Evolutionary conservation across 2,797 vertebrate genomes (phyloP).

Genomic region (Ctenopoma multispine): DNA sequence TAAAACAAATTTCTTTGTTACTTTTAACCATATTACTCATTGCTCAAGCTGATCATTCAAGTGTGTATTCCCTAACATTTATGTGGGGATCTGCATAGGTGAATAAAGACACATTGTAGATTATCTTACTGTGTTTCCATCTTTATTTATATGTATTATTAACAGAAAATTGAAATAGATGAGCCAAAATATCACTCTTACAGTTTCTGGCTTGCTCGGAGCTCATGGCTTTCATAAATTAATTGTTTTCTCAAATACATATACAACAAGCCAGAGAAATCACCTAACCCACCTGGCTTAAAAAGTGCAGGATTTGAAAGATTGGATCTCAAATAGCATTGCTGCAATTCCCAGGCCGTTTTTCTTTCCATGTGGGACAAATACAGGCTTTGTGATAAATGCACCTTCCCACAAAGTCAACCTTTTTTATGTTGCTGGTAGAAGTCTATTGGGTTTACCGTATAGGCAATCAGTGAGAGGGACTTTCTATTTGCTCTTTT

Average conservation of each 20-base stretch:
- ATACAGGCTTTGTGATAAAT: constrained; percentile 22
- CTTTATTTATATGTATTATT: constrained; percentile 23
- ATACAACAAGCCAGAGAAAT: neutral
- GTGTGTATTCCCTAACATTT: neutral
- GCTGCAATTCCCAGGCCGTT: constrained; percentile 4
- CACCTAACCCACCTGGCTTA: neutral
- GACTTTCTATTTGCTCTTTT: constrained; percentile 7
- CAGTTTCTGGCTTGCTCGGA: too few species aligned
- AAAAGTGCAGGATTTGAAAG: constrained; percentile 6
- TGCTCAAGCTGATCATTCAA: constrained; percentile 2
- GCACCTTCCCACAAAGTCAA: neutral
- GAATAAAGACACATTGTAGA: neutral
- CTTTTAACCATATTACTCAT: neutral
- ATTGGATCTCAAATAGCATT: neutral
- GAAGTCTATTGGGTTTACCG: constrained; percentile 1
- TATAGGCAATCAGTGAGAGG: neutral
- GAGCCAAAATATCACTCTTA: neutral
- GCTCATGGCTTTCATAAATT: constrained; percentile 12
- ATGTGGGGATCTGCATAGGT: neutral
- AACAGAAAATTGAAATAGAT: neutral
- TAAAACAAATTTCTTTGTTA: neutral
- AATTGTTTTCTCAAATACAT: neutral
- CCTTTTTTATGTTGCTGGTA: neutral
- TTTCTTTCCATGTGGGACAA: neutral
- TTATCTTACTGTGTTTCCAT: constrained; percentile 20